These are phyloP conservation scores for Merluccius polli DNA, from an alignment of 2,797 vertebrate genomes.

Conservation along the genomic window DNA sequence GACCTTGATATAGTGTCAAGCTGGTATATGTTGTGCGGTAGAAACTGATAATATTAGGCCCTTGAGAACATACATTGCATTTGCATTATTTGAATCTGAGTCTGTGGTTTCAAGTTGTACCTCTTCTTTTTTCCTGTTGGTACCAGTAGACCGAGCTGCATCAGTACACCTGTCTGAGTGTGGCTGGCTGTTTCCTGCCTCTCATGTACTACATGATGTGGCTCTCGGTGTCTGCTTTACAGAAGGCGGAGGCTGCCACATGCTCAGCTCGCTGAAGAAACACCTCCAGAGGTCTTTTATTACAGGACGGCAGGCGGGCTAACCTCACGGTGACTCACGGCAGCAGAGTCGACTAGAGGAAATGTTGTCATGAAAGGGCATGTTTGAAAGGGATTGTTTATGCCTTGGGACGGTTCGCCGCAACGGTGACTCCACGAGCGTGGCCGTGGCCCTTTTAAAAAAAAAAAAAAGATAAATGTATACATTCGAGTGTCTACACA, in stretches of 20 bases:
- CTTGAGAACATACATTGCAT: neutral
- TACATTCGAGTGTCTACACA: neutral
- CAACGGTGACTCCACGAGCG: constrained; percentile 20
- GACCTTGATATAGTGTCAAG: neutral
- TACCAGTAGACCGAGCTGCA: constrained; percentile 42
- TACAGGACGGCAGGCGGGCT: constrained; percentile 2
- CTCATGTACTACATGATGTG: constrained; percentile 23
- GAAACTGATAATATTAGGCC: neutral
- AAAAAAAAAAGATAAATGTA: too few relatives aligned
- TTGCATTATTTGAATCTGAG: neutral
- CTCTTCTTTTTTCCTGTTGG: neutral
- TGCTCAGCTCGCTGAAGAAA: constrained; percentile 47
- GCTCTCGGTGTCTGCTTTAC: constrained; percentile 31
- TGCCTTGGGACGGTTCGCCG: constrained; percentile 24
- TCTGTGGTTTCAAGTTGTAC: constrained; percentile 14
- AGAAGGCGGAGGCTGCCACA: constrained; percentile 49
- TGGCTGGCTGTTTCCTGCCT: constrained; percentile 44
- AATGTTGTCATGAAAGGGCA: constrained; percentile 23
- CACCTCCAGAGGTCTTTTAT: constrained; percentile 32
- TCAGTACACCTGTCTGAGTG: constrained; percentile 58
- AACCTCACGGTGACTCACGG: constrained; percentile 34
- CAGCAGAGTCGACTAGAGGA: constrained; percentile 23
- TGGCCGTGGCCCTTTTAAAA: neutral
- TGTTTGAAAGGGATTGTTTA: constrained; percentile 45
- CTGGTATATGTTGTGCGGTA: neutral